Evolutionary conservation across 2,888 invertebrate genomes (phyloP).

Genomic region (Lypha dubia): DNA sequence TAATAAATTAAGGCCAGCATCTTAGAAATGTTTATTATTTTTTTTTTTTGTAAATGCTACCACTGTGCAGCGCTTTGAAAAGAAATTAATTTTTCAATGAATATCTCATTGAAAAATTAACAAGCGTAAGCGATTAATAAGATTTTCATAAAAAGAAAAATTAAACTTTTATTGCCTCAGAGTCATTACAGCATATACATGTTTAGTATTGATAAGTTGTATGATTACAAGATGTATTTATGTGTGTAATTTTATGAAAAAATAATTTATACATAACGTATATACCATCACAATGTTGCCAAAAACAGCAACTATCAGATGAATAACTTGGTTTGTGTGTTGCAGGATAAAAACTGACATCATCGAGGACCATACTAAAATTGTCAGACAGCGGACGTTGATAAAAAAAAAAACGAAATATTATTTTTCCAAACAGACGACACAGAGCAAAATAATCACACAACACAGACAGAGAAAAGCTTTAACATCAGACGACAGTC

Average conservation of each 20-base stretch:
- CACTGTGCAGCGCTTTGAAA: background rate
- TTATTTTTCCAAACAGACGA: slow-evolving; percentile 24
- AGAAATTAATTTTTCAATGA: background rate
- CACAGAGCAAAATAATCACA: background rate
- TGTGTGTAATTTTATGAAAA: slow-evolving; percentile 8
- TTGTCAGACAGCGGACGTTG: background rate
- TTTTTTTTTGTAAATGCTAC: background rate
- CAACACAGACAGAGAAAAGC: background rate
- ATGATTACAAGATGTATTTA: too few relatives aligned
- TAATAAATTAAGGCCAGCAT: too few relatives aligned
- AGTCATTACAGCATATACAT: background rate
- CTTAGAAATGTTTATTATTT: too few relatives aligned
- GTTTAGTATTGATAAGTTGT: background rate
- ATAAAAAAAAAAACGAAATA: background rate
- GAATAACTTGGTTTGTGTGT: background rate
- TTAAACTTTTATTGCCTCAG: background rate
- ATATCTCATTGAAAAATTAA: slow-evolving; percentile 41
- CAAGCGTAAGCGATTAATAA: slow-evolving; percentile 55
- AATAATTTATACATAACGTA: background rate
- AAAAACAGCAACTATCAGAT: too few relatives aligned
- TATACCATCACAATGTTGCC: background rate
- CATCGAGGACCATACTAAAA: background rate
- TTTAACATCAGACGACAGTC: background rate
- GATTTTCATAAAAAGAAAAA: slow-evolving; percentile 46
- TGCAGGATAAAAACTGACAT: background rate